phyloP scores from a whole-genome alignment of 2,888 invertebrate species.

The Dynastes grantii region DNA sequence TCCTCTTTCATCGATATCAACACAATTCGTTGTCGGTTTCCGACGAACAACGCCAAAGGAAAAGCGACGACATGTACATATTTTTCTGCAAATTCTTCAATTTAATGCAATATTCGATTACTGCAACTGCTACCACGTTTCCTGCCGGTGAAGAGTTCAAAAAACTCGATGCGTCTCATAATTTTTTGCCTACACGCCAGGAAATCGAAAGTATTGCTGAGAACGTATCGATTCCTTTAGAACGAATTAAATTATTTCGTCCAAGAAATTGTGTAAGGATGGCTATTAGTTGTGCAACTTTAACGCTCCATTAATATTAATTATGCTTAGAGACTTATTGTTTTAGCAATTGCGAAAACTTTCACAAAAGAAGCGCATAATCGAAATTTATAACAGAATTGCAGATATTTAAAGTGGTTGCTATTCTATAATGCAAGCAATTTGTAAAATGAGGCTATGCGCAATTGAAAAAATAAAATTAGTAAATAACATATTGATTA shows the following conservation, averaged over 20 bases:
- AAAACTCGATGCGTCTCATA: not conserved
- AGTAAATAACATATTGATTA: no score
- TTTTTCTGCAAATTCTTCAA: conserved; percentile 31
- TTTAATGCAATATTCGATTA: conserved; percentile 38
- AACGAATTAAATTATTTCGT: not conserved
- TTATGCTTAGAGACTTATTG: no score
- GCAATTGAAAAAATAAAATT: no score
- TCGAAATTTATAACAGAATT: not conserved
- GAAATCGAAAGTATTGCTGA: conserved; percentile 26
- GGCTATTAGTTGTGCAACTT: not conserved
- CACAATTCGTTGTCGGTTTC: conserved; percentile 17
- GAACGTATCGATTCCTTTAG: not conserved
- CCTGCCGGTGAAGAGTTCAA: conserved; percentile 19
- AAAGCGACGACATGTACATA: not conserved
- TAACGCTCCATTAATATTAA: not conserved
- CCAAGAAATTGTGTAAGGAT: not conserved
- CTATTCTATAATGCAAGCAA: not conserved
- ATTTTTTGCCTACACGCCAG: conserved; percentile 11
- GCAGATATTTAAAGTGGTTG: not conserved
- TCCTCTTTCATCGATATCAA: conserved; percentile 29
- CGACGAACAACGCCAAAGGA: conserved; percentile 11
- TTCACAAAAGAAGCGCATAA: not conserved
- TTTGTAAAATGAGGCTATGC: not conserved
- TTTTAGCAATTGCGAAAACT: not conserved
- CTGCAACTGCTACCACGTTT: conserved; percentile 5